phyloP scores from a whole-genome alignment of 2,113 vertebrate species.

The Patagioenas fasciata region DNA sequence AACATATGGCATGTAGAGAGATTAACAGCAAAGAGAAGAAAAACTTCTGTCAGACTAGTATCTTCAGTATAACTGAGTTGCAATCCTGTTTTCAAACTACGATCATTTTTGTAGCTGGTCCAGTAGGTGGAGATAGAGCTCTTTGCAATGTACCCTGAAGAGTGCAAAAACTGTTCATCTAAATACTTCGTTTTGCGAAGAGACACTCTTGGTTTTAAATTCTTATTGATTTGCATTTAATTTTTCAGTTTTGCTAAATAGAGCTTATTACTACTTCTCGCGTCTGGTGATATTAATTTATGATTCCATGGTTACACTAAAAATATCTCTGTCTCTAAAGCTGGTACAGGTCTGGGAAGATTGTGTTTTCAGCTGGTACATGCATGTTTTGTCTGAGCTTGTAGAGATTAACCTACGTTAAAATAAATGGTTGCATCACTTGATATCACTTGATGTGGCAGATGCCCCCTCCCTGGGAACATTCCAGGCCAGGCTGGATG shows the following conservation, averaged over 20 bases:
- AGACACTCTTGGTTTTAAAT: fast-evolving
- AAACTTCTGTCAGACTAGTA: background rate
- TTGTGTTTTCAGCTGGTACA: background rate
- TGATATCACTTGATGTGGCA: background rate
- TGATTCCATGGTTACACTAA: background rate
- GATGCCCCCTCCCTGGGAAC: too few relatives aligned
- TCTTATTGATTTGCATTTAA: background rate
- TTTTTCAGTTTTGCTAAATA: background rate
- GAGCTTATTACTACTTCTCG: fast-evolving
- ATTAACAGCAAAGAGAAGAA: background rate
- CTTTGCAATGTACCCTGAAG: background rate
- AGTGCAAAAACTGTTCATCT: background rate
- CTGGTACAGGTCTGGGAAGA: background rate
- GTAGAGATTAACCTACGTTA: background rate
- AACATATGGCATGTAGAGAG: background rate
- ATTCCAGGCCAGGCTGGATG: too few relatives aligned
- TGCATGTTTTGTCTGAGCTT: background rate
- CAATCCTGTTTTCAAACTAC: background rate
- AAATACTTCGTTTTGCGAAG: background rate
- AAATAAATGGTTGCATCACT: background rate
- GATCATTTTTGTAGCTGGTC: background rate
- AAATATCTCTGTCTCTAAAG: background rate
- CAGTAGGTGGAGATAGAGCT: constrained; percentile 45
- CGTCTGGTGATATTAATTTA: background rate
- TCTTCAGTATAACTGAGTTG: background rate